phyloP scores from a whole-genome alignment of 2,113 vertebrate genomes.

The Mormoops blainvillei region DNA sequence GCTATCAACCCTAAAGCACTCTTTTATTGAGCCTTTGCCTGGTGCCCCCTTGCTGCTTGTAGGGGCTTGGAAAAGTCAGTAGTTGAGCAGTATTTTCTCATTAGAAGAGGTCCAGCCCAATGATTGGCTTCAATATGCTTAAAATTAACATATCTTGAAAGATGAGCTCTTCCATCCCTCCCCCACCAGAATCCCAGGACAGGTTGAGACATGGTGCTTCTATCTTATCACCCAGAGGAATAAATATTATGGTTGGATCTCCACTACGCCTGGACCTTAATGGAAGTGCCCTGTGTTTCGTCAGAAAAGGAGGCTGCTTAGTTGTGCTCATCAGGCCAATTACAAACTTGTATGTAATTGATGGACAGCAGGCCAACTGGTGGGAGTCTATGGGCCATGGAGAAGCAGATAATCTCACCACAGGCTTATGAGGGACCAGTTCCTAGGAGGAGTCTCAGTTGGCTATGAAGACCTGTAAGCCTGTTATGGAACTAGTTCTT shows the following conservation, averaged over 20 bases:
- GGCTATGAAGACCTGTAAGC: neutral
- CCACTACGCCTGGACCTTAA: neutral
- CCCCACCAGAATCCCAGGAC: too few species aligned
- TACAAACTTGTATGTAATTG: neutral
- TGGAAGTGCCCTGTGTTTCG: neutral
- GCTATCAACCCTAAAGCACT: neutral
- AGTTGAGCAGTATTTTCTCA: neutral
- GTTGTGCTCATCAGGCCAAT: neutral
- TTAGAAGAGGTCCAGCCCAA: neutral
- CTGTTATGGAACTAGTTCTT: neutral
- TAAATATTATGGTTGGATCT: neutral
- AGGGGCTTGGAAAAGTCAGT: neutral
- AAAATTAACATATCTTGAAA: neutral
- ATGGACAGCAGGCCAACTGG: neutral
- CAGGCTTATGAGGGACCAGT: neutral
- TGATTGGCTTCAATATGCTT: neutral
- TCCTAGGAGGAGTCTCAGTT: neutral
- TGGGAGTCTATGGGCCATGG: neutral
- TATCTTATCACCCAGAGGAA: neutral
- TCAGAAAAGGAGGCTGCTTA: neutral
- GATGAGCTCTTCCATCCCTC: neutral
- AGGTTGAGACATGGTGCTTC: neutral
- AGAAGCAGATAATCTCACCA: neutral
- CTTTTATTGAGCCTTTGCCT: neutral
- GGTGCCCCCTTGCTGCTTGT: neutral